A percentile compares a stretch with the other conserved stretches of the same genome.
Evolutionary conservation across 2,888 invertebrate genomes (phyloP).

Genomic region (Omphaloscelis lunosa): DNA sequence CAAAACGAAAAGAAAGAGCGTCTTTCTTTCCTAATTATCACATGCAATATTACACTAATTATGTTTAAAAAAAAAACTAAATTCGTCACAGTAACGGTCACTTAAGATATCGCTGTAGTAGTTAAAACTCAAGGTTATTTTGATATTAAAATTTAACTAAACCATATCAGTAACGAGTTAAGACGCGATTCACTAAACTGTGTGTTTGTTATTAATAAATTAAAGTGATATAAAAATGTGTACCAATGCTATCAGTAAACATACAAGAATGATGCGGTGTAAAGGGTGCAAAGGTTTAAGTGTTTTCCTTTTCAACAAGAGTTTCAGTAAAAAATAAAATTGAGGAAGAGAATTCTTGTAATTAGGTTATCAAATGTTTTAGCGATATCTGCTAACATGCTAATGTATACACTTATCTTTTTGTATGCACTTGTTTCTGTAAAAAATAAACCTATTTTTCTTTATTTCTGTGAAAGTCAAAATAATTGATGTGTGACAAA

Average conservation of each 20-base stretch:
- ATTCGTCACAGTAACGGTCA: constrained; percentile 50
- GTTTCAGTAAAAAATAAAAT: background rate
- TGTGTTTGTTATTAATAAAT: constrained; percentile 21
- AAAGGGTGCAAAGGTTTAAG: constrained; percentile 23
- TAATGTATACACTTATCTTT: no score
- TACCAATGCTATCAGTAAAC: constrained; percentile 54
- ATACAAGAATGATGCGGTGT: constrained; percentile 25
- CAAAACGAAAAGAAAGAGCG: background rate
- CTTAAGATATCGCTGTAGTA: constrained; percentile 37
- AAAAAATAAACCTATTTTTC: no score
- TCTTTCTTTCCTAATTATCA: background rate
- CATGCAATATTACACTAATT: constrained; percentile 1
- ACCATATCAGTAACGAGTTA: constrained; percentile 43
- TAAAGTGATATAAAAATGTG: constrained; percentile 45
- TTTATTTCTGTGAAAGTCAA: background rate
- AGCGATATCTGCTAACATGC: no score
- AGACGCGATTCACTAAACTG: constrained; percentile 16
- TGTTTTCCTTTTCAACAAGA: background rate
- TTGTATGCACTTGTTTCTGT: no score
- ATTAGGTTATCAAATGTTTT: no score
- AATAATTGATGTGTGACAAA: background rate
- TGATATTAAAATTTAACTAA: constrained; percentile 33
- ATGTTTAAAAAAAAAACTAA: constrained; percentile 18
- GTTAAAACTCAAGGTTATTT: constrained; percentile 36
- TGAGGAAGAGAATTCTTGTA: background rate